Evolutionary conservation across 2,797 vertebrate species (phyloP).

Genomic region (Pipistrellus pipistrellus): DNA sequence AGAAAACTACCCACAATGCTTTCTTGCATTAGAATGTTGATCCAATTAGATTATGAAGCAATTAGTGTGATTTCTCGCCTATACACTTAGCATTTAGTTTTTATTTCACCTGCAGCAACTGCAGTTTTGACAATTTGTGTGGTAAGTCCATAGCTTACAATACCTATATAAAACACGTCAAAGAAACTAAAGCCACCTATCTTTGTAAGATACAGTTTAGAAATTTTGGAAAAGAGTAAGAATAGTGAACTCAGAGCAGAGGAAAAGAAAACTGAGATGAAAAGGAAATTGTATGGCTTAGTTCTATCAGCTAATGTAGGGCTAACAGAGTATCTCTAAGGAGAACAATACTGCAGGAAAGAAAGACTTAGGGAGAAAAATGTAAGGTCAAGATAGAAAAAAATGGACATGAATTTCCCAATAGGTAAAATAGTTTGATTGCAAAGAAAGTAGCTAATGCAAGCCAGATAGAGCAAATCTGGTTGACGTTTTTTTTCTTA

Average conservation of each 20-base stretch:
- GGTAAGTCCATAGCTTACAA: constrained; percentile 52
- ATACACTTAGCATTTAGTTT: constrained; percentile 25
- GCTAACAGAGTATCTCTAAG: background rate
- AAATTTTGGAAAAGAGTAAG: constrained; percentile 9
- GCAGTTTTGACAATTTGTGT: constrained; percentile 45
- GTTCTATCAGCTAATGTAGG: background rate
- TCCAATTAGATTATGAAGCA: constrained; percentile 52
- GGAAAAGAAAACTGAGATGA: background rate
- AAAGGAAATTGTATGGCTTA: background rate
- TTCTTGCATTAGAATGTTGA: background rate
- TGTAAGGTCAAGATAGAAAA: background rate
- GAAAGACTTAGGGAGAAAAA: background rate
- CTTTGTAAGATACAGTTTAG: background rate
- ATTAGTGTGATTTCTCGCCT: constrained; percentile 64
- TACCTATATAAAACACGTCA: constrained; percentile 60
- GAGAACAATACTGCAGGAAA: constrained; percentile 18
- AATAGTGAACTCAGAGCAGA: background rate
- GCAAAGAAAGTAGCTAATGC: background rate
- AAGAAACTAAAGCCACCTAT: constrained; percentile 34
- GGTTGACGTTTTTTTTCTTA: background rate
- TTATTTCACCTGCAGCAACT: constrained; percentile 64
- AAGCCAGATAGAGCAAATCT: background rate
- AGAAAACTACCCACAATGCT: constrained; percentile 13
- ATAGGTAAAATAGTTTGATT: constrained; percentile 54
- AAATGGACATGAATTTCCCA: constrained; percentile 10